phyloP scores from a whole-genome alignment of 1,140 invertebrate genomes.

The Gonatopus flavifemur region DNA sequence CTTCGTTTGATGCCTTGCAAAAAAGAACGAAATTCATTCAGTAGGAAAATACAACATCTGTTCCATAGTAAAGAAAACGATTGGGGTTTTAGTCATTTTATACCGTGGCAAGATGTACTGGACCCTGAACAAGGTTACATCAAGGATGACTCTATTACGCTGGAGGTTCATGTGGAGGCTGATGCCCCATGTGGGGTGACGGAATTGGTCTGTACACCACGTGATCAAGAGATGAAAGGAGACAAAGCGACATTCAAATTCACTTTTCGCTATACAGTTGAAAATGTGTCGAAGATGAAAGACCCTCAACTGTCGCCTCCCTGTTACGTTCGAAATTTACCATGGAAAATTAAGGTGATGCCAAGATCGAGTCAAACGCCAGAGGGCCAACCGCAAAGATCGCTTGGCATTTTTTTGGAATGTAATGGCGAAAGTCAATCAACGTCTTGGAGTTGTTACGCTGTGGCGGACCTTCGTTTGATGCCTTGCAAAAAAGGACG shows the following conservation, averaged over 20 bases:
- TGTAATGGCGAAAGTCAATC: constrained; percentile 94
- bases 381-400: constrained; percentile 71
- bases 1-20: constrained; percentile 82
- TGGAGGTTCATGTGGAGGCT: neutral
- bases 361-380: constrained; percentile 73
- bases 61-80: neutral
- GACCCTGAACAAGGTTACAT: neutral
- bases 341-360: constrained; percentile 99
- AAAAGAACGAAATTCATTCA: constrained; percentile 69
- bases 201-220: constrained; percentile 51
- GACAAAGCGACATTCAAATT: constrained; percentile 91
- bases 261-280: constrained; percentile 83
- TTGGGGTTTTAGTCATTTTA: neutral
- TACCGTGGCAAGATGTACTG: neutral
- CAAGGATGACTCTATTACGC: neutral
- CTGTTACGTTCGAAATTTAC: constrained; percentile 90
- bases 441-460: constrained; percentile 94
- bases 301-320: constrained; percentile 86
- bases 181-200: constrained; percentile 32
- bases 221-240: constrained; percentile 65
- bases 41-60: neutral
- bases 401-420: constrained; percentile 83
- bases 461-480: constrained; percentile 85
- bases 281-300: constrained; percentile 86
- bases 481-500: constrained; percentile 81